Base-by-base conservation (phyloP, 2,888 invertebrate genomes). In the Drosophila mimetica region DNA sequence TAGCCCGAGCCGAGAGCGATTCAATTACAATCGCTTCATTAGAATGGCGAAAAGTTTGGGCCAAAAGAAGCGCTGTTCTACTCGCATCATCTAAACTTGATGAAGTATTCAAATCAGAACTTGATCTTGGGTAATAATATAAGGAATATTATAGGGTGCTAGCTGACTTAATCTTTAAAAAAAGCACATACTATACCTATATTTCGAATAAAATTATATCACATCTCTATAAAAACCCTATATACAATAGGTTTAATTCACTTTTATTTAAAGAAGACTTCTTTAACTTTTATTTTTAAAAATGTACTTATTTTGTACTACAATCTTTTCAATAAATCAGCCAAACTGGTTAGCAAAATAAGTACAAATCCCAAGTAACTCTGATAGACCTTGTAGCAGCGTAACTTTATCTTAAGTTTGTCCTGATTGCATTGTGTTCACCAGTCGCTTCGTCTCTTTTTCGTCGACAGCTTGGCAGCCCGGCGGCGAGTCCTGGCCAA, bases 1-100 rank as follows among this genome's bases (percentile, higher is more conserved):
- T 53, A 71, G 65, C 71, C 41, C 5, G 52, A 39, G 32, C 52
- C 51, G 69, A 47, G 37, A 41, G 37, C 36, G 60, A 71, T 60
- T 53, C 69, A 71, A 70, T 70, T 70, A 71, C 69, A 70, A 52
- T 60, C 39, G 48, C 57, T 66, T 66, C 70, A 67, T 67, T 67
- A 55, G 59, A 42, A 25, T 41, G 42, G 41, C 20, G 9, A 34
- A 28, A 63, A 63, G 48, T 63, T 64, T 48, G 20, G 28, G 1
- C n/a, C 16, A 28, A 42, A 36, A n/a, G 34, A 20, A 30, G 14
- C 28, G 16, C 6, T 8, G 8, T 22, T 32, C 9, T 28, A 16
- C n/a, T 44, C 42, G 16, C 63, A 48, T 48, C 28, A 51, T 41
- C 50, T 20, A 9, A 51, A 50, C 16, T 65, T 51, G 22, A 64